These are phyloP conservation scores for Aphelocoma californica DNA, from an alignment of 2,797 vertebrate species.

Conservation along the genomic window DNA sequence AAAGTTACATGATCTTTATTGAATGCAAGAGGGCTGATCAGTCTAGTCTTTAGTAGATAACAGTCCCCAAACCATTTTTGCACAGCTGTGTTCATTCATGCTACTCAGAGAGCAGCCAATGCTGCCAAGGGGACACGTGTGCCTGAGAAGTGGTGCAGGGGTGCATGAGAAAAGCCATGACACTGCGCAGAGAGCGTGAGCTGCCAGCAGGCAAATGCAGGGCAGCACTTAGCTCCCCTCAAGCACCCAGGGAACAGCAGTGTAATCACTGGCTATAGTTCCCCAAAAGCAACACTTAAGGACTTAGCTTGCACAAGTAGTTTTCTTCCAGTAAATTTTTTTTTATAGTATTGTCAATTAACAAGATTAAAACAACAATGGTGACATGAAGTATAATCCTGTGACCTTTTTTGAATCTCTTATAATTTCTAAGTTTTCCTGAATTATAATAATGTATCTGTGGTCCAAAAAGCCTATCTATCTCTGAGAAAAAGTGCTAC, in stretches of 20 bases:
- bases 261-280: background rate
- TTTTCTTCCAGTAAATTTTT: background rate
- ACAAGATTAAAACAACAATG: background rate
- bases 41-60: background rate
- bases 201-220: background rate
- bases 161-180: fast-evolving
- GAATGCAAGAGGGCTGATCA: background rate
- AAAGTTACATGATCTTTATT: background rate
- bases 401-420: background rate
- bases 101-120: background rate
- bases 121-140: background rate
- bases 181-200: background rate
- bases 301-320: background rate
- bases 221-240: background rate
- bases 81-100: background rate
- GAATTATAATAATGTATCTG: fast-evolving
- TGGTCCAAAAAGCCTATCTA: background rate
- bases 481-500: background rate
- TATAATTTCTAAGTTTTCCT: background rate
- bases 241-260: background rate
- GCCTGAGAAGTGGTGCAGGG: background rate
- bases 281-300: background rate
- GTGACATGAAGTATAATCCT: background rate
- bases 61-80: background rate
- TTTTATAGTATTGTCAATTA: background rate